Conservation (phyloP, 1,140 invertebrate genomes). For the Sarcophaga peregrina region DNA sequence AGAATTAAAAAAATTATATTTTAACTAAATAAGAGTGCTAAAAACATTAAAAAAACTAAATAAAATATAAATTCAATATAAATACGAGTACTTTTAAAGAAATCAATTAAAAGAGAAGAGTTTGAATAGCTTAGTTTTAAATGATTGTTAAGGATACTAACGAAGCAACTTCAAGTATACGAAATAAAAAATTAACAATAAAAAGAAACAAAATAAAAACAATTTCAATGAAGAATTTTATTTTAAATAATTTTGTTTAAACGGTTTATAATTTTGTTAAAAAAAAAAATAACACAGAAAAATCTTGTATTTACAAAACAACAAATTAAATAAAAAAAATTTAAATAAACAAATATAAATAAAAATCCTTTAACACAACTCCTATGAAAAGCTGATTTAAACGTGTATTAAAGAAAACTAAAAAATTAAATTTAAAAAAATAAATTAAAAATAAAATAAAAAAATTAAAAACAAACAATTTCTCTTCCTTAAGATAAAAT, state of each 20-base stretch:
- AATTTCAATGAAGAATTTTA: no score
- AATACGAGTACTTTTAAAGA: background rate
- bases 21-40: constrained; percentile 28
- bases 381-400: background rate
- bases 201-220: constrained; percentile 10
- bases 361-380: no score
- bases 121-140: no score
- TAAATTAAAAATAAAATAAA: constrained; percentile 4
- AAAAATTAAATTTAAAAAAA: no score
- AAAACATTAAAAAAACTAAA: background rate
- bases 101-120: background rate
- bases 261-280: no score
- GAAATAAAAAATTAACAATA: constrained; percentile 4
- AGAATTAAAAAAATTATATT: background rate
- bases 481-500: background rate
- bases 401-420: no score
- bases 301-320: no score
- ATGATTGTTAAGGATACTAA: background rate
- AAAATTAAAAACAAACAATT: background rate
- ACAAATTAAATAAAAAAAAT: no score
- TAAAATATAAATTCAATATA: constrained; percentile 3
- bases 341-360: no score
- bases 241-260: no score
- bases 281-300: no score
- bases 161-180: constrained; percentile 23